Evolutionary conservation across 2,113 vertebrate species (phyloP), one percentile per base, ranked within the genome.

Genomic region (Hyaena hyaena): DNA sequence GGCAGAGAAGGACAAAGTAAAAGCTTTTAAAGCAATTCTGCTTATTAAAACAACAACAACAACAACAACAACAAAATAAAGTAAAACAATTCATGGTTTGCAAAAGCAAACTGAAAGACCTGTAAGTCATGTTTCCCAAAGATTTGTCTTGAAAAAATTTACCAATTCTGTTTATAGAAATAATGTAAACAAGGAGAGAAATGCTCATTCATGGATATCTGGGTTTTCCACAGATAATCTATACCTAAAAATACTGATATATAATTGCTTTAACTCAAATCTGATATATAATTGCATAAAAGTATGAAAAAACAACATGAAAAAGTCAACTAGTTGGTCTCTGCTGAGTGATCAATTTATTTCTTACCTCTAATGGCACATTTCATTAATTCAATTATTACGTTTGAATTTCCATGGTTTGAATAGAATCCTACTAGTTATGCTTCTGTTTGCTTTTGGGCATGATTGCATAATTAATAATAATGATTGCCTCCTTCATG

Each of bases 321-420:
- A 61, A 33, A 45, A 48, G 31, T 83, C 15, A 92, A 88, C 31
- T 35, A 53, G 4, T 39, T 10, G 8, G 1, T 68, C 3, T 68
- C 43, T 82, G 11, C 7, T 87, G 7, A 94, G 35, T 79, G 26
- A 43, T 58, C 15, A 83, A 53, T 43, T 35, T 39, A 58, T 35
- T 89, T 10, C 9, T 82, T 95, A 15, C 26, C 73, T 80, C 39
- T 80, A 17, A 15, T 35, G 43, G 11, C 4, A 88, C 4, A 33
- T 89, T 89, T 91, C 9, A 53, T 21, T 66, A 89, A 39, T 74
- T 95, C 15, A 69, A n/a, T 92, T 81, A 80, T 71, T 77, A 90
- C 33, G 61, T 26, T 19, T 65, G 5, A 66, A 4, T 85, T 84
- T 71, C 1, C 17, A 63, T 2, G 8, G 15, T 68, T 88, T 58